Evolutionary conservation across 2,888 invertebrate genomes (phyloP).

Genomic region (Synergus gifuensis): DNA sequence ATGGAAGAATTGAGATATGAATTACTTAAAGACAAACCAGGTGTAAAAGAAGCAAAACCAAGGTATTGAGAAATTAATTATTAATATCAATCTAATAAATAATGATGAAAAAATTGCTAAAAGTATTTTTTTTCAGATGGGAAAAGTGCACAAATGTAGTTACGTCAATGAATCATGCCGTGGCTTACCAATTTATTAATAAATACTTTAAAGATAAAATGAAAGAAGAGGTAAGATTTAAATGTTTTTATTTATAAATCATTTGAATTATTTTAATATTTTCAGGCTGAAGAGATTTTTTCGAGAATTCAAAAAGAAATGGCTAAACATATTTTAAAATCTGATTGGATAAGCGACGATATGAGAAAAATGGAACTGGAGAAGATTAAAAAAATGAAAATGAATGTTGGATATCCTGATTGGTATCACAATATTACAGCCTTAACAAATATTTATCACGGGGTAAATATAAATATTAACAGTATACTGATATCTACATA

Average conservation of each 20-base stretch:
- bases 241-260: neutral
- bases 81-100: too few species aligned
- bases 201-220: conserved; percentile 21
- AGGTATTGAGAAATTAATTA: too few species aligned
- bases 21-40: too few species aligned
- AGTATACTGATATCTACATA: too few species aligned
- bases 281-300: conserved; percentile 4
- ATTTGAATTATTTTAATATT: neutral
- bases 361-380: neutral
- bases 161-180: neutral
- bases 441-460: too few species aligned
- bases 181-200: conserved; percentile 15
- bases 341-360: conserved; percentile 17
- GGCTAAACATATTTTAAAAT: conserved; percentile 6
- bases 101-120: too few species aligned
- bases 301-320: neutral
- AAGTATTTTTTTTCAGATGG: too few species aligned
- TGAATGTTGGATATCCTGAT: conserved; percentile 26
- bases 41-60: too few species aligned
- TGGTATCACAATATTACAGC: conserved; percentile 11
- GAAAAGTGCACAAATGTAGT: neutral
- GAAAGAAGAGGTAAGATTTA: conserved; percentile 8
- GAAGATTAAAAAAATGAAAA: conserved; percentile 14
- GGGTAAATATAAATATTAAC: too few species aligned
- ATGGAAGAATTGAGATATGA: too few species aligned